A percentile compares a stretch with the other conserved stretches of the same genome.
These are phyloP conservation scores for Rutilus rutilus DNA, from an alignment of 2,113 vertebrate genomes.

Conservation along the genomic window DNA sequence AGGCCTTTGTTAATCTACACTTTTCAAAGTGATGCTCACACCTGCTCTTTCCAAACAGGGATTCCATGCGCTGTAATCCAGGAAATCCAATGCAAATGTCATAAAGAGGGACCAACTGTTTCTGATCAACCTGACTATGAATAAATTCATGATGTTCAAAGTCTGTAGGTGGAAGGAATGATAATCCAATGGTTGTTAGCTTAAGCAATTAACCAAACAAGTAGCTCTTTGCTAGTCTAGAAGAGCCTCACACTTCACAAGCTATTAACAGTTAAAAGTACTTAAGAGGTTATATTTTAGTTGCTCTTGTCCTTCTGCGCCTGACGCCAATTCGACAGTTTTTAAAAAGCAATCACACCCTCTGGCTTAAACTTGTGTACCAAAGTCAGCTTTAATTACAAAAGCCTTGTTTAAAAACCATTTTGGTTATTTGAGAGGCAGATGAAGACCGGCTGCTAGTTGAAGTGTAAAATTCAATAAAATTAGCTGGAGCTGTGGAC, in stretches of 20 bases:
- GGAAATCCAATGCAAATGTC: slow-evolving; percentile 12
- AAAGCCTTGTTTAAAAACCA: slow-evolving; percentile 47
- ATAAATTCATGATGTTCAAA: slow-evolving; percentile 51
- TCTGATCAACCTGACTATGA: slow-evolving; percentile 59
- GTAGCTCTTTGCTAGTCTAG: slow-evolving; percentile 54
- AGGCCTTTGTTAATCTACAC: background rate
- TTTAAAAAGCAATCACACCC: slow-evolving; percentile 39
- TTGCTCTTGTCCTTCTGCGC: slow-evolving; percentile 55
- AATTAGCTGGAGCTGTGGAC: background rate
- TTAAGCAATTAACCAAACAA: slow-evolving; percentile 73
- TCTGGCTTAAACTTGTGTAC: slow-evolving; percentile 39
- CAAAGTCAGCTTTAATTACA: slow-evolving; percentile 47
- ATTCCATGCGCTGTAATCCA: background rate
- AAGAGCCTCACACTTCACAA: slow-evolving; percentile 69
- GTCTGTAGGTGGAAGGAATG: slow-evolving; percentile 62
- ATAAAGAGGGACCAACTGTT: slow-evolving; percentile 18
- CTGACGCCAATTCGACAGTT: slow-evolving; percentile 50
- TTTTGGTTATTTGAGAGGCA: slow-evolving; percentile 38
- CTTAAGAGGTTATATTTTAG: slow-evolving; percentile 51
- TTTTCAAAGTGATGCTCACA: slow-evolving; percentile 13
- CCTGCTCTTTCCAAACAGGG: background rate
- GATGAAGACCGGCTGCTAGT: slow-evolving; percentile 11
- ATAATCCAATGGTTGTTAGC: slow-evolving; percentile 65
- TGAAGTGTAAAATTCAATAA: slow-evolving; percentile 26
- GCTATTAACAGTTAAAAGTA: slow-evolving; percentile 65